A percentile compares a stretch with the other conserved stretches of the same genome.
These are phyloP conservation scores for Callipepla californica DNA, from an alignment of 2,113 vertebrate species.

Conservation along the genomic window DNA sequence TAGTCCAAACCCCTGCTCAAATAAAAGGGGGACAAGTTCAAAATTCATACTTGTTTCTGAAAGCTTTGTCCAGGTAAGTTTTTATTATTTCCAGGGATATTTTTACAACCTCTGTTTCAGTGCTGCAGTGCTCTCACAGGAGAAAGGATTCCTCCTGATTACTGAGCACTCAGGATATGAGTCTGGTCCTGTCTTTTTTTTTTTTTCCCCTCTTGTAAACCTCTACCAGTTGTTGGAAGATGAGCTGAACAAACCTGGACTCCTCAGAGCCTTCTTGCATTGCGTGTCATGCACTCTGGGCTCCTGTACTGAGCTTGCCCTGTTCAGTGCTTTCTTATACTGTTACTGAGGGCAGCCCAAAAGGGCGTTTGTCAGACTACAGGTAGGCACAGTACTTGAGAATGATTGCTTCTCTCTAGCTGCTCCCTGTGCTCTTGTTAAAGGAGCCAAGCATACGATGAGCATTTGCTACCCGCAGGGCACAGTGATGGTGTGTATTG, in stretches of 20 bases:
- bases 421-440: not conserved
- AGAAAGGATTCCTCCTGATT: not conserved
- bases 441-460: not conserved
- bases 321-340: not conserved
- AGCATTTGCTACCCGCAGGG: not conserved
- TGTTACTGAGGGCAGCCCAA: not conserved
- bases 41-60: not conserved
- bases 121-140: not conserved
- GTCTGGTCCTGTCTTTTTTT: not conserved
- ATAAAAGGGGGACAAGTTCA: not conserved
- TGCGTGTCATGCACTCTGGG: not conserved
- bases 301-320: not conserved
- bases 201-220: not conserved
- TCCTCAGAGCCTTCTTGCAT: not conserved
- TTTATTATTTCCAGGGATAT: not conserved
- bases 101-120: not conserved
- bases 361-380: not conserved
- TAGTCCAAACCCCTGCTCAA: not conserved
- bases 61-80: not conserved
- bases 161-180: not conserved
- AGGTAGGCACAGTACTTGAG: not conserved
- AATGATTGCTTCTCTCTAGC: not conserved
- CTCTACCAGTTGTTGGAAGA: not conserved
- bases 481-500: fast-evolving
- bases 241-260: not conserved